phyloP scores from a whole-genome alignment of 2,797 vertebrate genomes.

The Myotis myotis region DNA sequence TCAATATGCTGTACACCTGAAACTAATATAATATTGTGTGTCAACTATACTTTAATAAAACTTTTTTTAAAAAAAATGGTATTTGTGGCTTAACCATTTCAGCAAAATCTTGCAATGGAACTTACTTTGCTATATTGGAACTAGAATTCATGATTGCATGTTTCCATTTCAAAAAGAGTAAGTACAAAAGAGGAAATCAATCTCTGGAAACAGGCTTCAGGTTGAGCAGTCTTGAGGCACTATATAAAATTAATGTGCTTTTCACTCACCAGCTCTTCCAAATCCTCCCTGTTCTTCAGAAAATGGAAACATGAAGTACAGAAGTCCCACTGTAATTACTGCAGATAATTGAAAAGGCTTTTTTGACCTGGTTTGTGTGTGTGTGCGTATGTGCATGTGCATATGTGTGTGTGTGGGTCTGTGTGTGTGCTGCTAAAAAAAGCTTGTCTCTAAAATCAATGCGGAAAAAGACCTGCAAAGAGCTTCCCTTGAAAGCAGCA shows the following conservation, averaged over 20 bases:
- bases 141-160: neutral
- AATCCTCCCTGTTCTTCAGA: neutral
- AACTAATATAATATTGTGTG: neutral
- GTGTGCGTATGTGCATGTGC: neutral
- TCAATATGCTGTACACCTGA: neutral
- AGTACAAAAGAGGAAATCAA: neutral
- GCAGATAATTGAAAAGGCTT: neutral
- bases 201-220: neutral
- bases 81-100: neutral
- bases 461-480: neutral
- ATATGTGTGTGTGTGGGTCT: neutral
- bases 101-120: neutral
- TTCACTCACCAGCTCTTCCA: neutral
- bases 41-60: neutral
- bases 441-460: neutral
- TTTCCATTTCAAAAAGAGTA: neutral
- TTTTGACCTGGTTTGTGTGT: neutral
- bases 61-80: neutral
- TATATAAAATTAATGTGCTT: neutral
- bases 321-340: neutral
- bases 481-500: neutral
- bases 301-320: neutral
- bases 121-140: neutral
- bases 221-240: neutral
- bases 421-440: neutral